Evolutionary conservation across 2,797 vertebrate species (phyloP), one percentile per base, ranked within the genome.

Genomic region (Chrosomus eos): DNA sequence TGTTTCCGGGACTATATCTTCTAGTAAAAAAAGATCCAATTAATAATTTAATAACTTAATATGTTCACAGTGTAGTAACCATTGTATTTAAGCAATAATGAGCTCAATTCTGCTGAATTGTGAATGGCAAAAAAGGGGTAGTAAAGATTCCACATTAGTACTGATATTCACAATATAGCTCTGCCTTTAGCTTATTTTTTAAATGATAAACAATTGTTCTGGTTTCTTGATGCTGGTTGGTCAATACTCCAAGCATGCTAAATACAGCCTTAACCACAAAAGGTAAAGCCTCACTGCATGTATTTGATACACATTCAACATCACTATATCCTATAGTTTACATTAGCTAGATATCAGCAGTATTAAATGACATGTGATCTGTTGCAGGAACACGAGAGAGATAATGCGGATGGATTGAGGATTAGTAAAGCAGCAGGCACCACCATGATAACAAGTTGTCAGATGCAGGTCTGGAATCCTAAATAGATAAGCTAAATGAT

Each of bases 321-420:
- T 73, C 16, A 0, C 71, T 31, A 51, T 51, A 51, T 31, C 71
- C 18, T 74, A 8, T 38, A 58, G 73, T 58, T 76, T 38, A 76
- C 74, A 76, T 58, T 33, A 58, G 7, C 74, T 58, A n/a, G 51
- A n/a, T n/a, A 38, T 38, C 51, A 38, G 33, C 73, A 38, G 7
- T 18, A 33, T 55, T 38, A 55, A 16, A 23, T 74, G 72, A 14
- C 28, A 74, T 74, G 71, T 72, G 43, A 74, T 74, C 45, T 74
- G 74, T 58, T 76, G 53, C 31, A 58, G 51, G 21, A 38, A 58
- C 28, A 23, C 4, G 1, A 55, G 74, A 76, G 73, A 9, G 33
- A 16, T 36, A 21, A 58, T 58, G 21, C 13, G 7, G 13, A 58
- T 76, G 33, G 38, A n/a, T 0, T 76, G 51, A 75, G 74, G 53